These are phyloP conservation scores for Cosmorhoe ocellata DNA, from an alignment of 2,888 invertebrate species.

Conservation along the genomic window DNA sequence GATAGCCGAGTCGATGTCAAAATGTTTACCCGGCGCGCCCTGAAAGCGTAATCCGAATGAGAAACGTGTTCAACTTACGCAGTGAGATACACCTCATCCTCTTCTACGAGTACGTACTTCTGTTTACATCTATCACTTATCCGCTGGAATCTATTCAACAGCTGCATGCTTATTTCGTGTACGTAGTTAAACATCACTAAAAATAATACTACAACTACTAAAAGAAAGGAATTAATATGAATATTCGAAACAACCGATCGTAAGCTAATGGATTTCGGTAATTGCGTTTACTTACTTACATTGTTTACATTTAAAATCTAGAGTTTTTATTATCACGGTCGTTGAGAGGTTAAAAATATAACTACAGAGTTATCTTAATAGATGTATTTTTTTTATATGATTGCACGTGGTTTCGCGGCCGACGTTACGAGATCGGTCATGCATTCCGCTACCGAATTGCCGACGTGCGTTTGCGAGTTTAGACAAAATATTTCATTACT, in stretches of 20 bases:
- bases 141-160: constrained; percentile 16
- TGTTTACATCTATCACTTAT: constrained; percentile 11
- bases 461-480: no score
- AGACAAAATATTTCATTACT: no score
- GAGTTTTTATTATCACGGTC: constrained; percentile 31
- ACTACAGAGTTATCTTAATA: constrained; percentile 29
- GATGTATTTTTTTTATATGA: constrained; percentile 24
- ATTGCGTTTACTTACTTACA: constrained; percentile 53
- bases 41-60: constrained; percentile 34
- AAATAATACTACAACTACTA: not conserved
- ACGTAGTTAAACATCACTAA: constrained; percentile 22
- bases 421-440: not conserved
- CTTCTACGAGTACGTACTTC: constrained; percentile 18
- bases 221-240: not conserved
- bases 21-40: constrained; percentile 38
- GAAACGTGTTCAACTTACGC: constrained; percentile 24
- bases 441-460: not conserved
- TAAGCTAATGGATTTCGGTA: constrained; percentile 23
- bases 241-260: constrained; percentile 11
- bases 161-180: constrained; percentile 18
- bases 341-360: constrained; percentile 33
- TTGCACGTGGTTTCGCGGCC: constrained; percentile 15
- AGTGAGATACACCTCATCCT: constrained; percentile 17
- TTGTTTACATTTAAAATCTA: constrained; percentile 43
- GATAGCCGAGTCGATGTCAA: constrained; percentile 34